Evolutionary conservation across 2,113 vertebrate genomes (phyloP).

Genomic region (Anarrhichthys ocellatus): DNA sequence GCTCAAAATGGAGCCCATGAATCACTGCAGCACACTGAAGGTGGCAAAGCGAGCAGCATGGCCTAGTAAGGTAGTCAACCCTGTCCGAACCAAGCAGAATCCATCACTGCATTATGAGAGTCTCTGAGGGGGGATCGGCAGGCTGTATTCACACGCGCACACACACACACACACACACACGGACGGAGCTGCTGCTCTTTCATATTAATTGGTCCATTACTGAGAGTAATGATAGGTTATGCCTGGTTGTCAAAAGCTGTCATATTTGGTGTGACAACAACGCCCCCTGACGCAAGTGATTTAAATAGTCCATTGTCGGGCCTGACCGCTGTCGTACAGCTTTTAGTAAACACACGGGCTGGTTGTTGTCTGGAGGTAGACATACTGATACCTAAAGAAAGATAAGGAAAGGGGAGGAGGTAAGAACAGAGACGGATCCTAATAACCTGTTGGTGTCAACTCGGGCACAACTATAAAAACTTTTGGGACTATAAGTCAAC

Average conservation of each 20-base stretch:
- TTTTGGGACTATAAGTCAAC: not conserved
- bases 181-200: constrained; percentile 49
- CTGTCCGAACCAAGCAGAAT: constrained; percentile 68
- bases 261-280: constrained; percentile 57
- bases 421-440: not conserved
- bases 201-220: constrained; percentile 79
- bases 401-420: not conserved
- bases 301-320: constrained; percentile 65
- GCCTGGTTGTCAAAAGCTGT: constrained; percentile 70
- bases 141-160: constrained; percentile 21
- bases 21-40: constrained; percentile 73
- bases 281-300: constrained; percentile 60
- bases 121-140: constrained; percentile 64
- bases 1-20: constrained; percentile 76
- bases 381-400: not conserved
- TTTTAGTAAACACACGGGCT: constrained; percentile 37
- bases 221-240: constrained; percentile 72
- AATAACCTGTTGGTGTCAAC: not conserved
- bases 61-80: constrained; percentile 82
- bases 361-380: not conserved
- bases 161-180: constrained; percentile 22
- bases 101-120: constrained; percentile 71
- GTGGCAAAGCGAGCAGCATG: constrained; percentile 69
- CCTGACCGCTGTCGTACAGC: constrained; percentile 1
- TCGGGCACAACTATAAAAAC: not conserved